Percentiles rank a stretch among this genome's conserved stretches.
These are phyloP conservation scores for Amphibalanus amphitrite DNA, from an alignment of 1,140 invertebrate genomes.

Conservation along the genomic window DNA sequence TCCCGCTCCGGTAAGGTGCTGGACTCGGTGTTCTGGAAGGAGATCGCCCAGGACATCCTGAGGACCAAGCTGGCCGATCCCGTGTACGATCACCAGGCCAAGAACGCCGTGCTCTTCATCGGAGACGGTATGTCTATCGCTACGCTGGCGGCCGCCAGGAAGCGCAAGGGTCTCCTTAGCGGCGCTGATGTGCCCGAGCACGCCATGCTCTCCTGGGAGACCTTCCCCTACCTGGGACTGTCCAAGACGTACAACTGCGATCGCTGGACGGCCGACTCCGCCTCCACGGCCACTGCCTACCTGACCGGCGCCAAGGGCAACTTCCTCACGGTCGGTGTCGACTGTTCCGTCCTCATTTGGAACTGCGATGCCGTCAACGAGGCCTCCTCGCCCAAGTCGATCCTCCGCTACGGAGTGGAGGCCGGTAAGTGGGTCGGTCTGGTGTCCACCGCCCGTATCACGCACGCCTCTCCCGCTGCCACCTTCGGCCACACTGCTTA, in stretches of 20 bases:
- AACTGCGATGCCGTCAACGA: constrained; percentile 17
- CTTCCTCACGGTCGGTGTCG: constrained; percentile 16
- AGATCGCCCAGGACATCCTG: not conserved
- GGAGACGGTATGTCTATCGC: constrained; percentile 50
- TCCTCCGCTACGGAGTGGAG: constrained; percentile 12
- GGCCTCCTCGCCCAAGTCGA: constrained; percentile 1
- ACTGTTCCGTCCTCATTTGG: constrained; percentile 13
- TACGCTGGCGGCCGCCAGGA: constrained; percentile 53
- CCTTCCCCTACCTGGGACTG: constrained; percentile 16
- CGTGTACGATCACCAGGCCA: not conserved
- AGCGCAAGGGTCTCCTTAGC: constrained; percentile 41
- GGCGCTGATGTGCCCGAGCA: constrained; percentile 13
- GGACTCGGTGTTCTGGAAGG: not conserved
- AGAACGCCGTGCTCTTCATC: constrained; percentile 1
- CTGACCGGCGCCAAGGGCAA: constrained; percentile 18
- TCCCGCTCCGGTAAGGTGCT: not conserved
- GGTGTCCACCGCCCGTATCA: constrained; percentile 32
- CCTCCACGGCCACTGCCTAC: constrained; percentile 18
- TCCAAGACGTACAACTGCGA: constrained; percentile 19
- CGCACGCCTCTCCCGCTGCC: constrained; percentile 32
- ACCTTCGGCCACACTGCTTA: constrained; percentile 22
- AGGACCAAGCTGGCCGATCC: not conserved
- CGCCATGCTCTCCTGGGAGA: constrained; percentile 16
- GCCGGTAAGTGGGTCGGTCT: constrained; percentile 31
- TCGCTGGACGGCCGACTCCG: constrained; percentile 18